Percentiles rank a stretch among this genome's conserved stretches.
phyloP scores from a whole-genome alignment of 2,797 vertebrate genomes.

The Oryzias dopingdopingensis region DNA sequence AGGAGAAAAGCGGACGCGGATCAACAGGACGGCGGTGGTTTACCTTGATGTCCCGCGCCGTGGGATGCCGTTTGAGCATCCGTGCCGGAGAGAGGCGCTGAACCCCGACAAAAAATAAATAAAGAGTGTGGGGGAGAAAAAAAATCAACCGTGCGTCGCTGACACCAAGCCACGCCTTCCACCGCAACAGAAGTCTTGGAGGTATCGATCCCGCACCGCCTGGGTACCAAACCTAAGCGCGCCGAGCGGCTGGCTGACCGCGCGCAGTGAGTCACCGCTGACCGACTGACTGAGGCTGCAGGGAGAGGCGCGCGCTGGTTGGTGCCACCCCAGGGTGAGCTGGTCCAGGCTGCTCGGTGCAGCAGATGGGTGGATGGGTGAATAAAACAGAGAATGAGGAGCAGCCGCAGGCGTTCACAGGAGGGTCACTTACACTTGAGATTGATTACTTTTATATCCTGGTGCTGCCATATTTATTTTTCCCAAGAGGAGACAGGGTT shows the following conservation, averaged over 20 bases:
- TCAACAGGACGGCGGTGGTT: conserved; percentile 22
- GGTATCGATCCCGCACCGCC: conserved; percentile 46
- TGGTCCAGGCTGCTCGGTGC: conserved; percentile 42
- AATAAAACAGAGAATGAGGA: conserved; percentile 14
- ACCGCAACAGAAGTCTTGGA: conserved; percentile 45
- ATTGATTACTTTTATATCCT: conserved; percentile 34
- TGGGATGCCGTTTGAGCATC: conserved; percentile 52
- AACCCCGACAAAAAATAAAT: conserved; percentile 60
- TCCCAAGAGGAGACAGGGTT: neutral
- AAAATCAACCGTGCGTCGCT: conserved; percentile 63
- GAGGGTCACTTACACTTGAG: conserved; percentile 34
- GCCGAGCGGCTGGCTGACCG: conserved; percentile 29
- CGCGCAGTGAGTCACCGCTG: conserved; percentile 61
- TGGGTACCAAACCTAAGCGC: conserved; percentile 41
- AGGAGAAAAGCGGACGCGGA: neutral
- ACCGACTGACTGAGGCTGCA: conserved; percentile 20
- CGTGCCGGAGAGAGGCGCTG: conserved; percentile 44
- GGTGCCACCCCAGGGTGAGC: conserved; percentile 29
- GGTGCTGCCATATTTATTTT: neutral
- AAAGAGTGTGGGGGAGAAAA: conserved; percentile 2
- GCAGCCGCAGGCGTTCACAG: conserved; percentile 27
- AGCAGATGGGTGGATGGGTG: conserved; percentile 45
- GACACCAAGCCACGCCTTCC: conserved; percentile 77
- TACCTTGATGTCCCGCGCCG: conserved; percentile 63
- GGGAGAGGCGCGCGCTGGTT: conserved; percentile 19